Base-by-base conservation (phyloP, 2,113 vertebrate species). In the Gobiocypris rarus region DNA sequence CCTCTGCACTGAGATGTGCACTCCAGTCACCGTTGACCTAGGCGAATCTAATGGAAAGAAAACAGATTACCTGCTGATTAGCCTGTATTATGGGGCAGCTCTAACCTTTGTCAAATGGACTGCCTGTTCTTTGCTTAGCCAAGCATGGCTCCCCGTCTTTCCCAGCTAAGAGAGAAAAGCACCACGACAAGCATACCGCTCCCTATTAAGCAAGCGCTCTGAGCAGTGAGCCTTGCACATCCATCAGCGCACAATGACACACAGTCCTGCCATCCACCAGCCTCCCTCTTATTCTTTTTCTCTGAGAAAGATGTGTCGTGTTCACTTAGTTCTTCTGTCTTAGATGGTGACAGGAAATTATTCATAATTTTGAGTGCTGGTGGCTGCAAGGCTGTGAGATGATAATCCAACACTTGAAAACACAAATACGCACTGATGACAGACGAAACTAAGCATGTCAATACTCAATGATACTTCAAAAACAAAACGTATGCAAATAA, bases 161-260 rank as follows among this genome's bases (percentile, higher is more conserved):
- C 81, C 85, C 67, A 67, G 58, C 10, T 14, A 24, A 81, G n/a
- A 80, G 48, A 50, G 59, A 43, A 69, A 73, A 75, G 78, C 48
- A 79, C 81, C 84, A 67, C 86, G 91, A 90, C 89, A 91, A 89
- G 77, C 74, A 85, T 91, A 87, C 86, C 82, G 91, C 91, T 93
- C 88, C 90, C 92, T 54, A 91, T 94, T 94, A 93, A 89, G 90
- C 91, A 92, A 93, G 90, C 92, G 91, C 90, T 93, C 91, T 92
- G 91, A 93, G 91, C 92, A 80, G 79, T 91, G 91, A 92, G 88
- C 83, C 75, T 75, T 43, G 28, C 88, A 90, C 90, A 93, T 92
- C 91, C 88, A 91, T 92, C 92, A 93, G 87, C 88, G 73, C 84
- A 43, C 81, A 90, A 90, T 90, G 88, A 87, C 91, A 88, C 86